Percentiles rank a stretch among this genome's conserved stretches.
Evolutionary conservation across 2,797 vertebrate species (phyloP).

Genomic region (Erpetoichthys calabaricus): DNA sequence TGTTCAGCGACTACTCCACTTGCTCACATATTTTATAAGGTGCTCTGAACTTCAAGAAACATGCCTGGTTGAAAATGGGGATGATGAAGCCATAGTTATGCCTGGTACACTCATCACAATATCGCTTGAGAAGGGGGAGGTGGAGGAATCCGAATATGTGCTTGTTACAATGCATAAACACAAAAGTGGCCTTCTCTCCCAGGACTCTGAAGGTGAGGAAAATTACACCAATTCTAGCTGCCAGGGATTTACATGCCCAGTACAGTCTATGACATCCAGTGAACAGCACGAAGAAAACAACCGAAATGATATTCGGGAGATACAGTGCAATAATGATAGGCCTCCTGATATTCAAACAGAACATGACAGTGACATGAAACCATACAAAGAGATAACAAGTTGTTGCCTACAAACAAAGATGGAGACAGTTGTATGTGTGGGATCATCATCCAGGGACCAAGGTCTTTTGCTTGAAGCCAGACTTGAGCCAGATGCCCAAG

Average conservation of each 20-base stretch:
- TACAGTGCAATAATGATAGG: slow-evolving; percentile 29
- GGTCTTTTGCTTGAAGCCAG: slow-evolving; percentile 24
- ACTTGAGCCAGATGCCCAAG: slow-evolving; percentile 24
- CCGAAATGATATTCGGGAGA: no score
- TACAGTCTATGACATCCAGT: slow-evolving; percentile 27
- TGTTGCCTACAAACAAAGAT: slow-evolving; percentile 45
- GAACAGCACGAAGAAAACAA: slow-evolving; percentile 37
- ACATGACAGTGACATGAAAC: slow-evolving; percentile 26
- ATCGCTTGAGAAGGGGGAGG: slow-evolving; percentile 84
- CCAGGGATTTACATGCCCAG: slow-evolving; percentile 60
- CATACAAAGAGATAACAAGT: slow-evolving; percentile 37
- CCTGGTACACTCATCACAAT: slow-evolving; percentile 95
- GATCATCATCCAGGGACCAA: slow-evolving; percentile 49
- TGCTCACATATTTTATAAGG: slow-evolving; percentile 96
- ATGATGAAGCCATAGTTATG: slow-evolving; percentile 90
- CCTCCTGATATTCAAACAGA: slow-evolving; percentile 36
- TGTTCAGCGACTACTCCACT: slow-evolving; percentile 87
- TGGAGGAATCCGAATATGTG: slow-evolving; percentile 94
- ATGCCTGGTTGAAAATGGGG: slow-evolving; percentile 77
- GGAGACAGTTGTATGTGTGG: slow-evolving; percentile 53
- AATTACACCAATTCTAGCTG: slow-evolving; percentile 56
- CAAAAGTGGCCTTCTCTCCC: slow-evolving; percentile 63
- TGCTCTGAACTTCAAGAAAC: slow-evolving; percentile 95
- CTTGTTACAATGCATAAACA: slow-evolving; percentile 89
- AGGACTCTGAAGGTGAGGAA: slow-evolving; percentile 44